phyloP scores from a whole-genome alignment of 2,888 invertebrate species.

The Erebia epiphron region DNA sequence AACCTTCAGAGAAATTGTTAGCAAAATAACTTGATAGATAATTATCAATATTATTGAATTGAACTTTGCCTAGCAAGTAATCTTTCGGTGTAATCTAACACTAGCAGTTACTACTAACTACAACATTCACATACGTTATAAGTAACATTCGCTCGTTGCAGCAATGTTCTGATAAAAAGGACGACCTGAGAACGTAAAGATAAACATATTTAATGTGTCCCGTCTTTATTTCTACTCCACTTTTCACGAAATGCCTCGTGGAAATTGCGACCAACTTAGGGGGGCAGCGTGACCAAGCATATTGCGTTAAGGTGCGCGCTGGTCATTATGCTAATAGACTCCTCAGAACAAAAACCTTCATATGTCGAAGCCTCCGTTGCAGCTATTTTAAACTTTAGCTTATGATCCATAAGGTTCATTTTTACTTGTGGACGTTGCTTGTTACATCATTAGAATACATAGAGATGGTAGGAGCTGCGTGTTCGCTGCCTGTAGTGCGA shows the following conservation, averaged over 20 bases:
- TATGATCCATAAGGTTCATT: constrained; percentile 5
- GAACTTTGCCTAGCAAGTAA: not conserved
- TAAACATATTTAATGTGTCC: constrained; percentile 35
- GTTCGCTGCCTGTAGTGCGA: constrained; percentile 71
- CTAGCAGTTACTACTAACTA: not conserved
- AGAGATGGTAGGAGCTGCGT: constrained; percentile 61
- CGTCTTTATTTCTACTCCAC: constrained; percentile 43
- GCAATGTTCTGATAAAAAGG: constrained; percentile 17
- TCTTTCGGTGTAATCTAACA: constrained; percentile 3
- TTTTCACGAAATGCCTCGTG: constrained; percentile 72
- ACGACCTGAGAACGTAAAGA: constrained; percentile 29
- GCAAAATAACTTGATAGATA: too few relatives aligned
- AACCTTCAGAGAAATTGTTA: too few relatives aligned
- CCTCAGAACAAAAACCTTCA: constrained; percentile 43
- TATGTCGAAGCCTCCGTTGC: constrained; percentile 20
- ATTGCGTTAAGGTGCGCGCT: constrained; percentile 80
- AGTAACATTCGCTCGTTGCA: constrained; percentile 2
- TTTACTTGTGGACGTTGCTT: constrained; percentile 8
- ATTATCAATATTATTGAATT: not conserved
- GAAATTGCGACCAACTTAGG: constrained; percentile 77
- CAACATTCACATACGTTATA: constrained; percentile 3
- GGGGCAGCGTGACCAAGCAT: constrained; percentile 82
- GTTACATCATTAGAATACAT: constrained; percentile 44
- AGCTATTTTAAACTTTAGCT: constrained; percentile 43
- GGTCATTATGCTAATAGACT: constrained; percentile 78